Evolutionary conservation across 2,888 invertebrate species (phyloP), one percentile per base, ranked within the genome.

Genomic region (Torymus tubicola): DNA sequence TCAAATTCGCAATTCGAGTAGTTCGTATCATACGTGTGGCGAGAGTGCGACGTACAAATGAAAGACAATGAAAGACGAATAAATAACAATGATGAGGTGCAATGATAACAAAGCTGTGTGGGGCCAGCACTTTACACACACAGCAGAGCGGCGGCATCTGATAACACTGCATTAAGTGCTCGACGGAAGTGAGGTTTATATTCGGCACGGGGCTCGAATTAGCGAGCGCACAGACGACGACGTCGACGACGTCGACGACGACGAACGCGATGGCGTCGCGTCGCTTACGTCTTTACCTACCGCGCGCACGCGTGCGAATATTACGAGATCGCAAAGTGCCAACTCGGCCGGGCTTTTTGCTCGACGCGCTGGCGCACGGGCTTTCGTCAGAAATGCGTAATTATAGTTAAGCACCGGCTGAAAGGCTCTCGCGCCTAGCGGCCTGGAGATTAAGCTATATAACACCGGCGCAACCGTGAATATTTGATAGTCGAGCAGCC

Each of bases 121-220:
- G 31, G 31, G 31, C 31, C 31, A 31, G 31, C 42, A 42, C 42
- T 5, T 42, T 5, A 31, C 8, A 42, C 42, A 8, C 8, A 42
- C 10, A 42, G 0, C 14, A 13, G 24, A n/a, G 14, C 31, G 13
- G 61, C 4, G 18, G 24, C 61, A 13, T 12, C 24, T 85, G 86
- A 86, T 86, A 87, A 85, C 85, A 83, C 84, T 83, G 83, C 84
- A 8, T 42, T 42, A 42, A 84, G 87, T 81, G 85, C 85, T 84
- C 84, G 85, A 84, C 83, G 70, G 65, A 78, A 76, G 65, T 75
- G 31, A 58, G 85, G 52, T 76, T 85, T 86, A 85, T 86, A 86
- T 85, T 84, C 84, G 86, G 86, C 84, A 82, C 85, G 84, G 84
- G 84, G 80, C 85, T 87, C 85, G 85, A 89, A 87, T 89, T 87